These are phyloP conservation scores for Anhinga anhinga DNA, from an alignment of 2,113 vertebrate species.

Conservation along the genomic window DNA sequence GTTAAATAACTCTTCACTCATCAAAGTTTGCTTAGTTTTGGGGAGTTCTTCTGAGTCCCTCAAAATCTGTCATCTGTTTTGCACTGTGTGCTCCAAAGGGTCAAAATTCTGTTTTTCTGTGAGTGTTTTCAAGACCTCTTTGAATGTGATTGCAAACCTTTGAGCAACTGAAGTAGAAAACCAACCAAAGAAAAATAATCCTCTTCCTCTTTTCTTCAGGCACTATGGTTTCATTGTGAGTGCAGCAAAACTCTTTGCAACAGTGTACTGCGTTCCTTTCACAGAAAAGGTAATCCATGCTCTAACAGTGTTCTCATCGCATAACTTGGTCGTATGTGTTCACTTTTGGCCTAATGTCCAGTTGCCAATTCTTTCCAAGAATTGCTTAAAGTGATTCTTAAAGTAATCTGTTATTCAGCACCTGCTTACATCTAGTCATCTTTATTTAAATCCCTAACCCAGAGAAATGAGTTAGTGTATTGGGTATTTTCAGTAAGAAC, in stretches of 20 bases:
- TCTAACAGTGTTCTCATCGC: rapidly evolving
- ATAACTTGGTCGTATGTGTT: background rate
- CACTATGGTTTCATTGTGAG: conserved; percentile 91
- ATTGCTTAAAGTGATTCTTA: background rate
- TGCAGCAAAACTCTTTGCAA: conserved; percentile 88
- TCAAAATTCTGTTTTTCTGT: background rate
- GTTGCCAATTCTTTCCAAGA: background rate
- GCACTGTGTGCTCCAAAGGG: background rate
- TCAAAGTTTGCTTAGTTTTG: background rate
- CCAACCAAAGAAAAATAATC: background rate
- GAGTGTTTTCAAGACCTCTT: background rate
- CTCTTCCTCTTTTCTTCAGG: conserved; percentile 72
- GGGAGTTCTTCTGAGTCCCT: background rate
- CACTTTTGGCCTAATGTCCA: background rate
- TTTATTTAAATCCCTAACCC: background rate
- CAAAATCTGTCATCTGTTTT: background rate
- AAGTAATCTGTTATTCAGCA: background rate
- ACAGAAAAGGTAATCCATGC: conserved; percentile 78
- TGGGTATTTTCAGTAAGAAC: background rate
- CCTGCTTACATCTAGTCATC: background rate
- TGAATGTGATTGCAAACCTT: background rate
- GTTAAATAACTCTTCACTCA: background rate
- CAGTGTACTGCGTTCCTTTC: conserved; percentile 86
- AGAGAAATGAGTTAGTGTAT: background rate
- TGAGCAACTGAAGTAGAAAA: background rate